phyloP scores from a whole-genome alignment of 2,113 vertebrate genomes.

The Pelvicachromis taeniatus region DNA sequence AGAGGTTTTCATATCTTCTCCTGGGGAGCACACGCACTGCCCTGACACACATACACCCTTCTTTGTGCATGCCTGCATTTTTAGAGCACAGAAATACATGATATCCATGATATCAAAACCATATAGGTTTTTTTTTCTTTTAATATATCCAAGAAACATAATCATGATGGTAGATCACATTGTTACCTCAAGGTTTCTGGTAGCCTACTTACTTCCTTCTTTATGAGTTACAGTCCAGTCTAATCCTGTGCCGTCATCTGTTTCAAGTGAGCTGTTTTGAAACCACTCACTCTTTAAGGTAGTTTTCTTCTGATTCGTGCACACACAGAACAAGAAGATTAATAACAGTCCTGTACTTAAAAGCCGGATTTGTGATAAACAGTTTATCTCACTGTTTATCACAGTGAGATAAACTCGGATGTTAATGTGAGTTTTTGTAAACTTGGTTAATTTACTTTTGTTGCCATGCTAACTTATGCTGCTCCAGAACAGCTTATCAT shows the following conservation, averaged over 20 bases:
- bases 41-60: neutral
- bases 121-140: neutral
- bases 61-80: neutral
- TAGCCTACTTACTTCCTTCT: neutral
- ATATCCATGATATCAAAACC: neutral
- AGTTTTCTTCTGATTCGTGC: neutral
- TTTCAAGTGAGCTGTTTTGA: neutral
- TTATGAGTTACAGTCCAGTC: neutral
- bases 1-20: slow-evolving; percentile 28
- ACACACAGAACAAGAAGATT: neutral
- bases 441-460: neutral
- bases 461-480: neutral
- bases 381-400: no score
- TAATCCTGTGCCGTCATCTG: neutral
- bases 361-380: neutral
- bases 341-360: neutral
- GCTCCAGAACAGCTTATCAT: neutral
- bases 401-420: neutral
- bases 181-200: neutral
- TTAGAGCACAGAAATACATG: neutral
- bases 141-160: neutral
- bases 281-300: neutral
- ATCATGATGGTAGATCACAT: neutral
- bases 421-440: neutral
- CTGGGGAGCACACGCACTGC: neutral